phyloP scores from a whole-genome alignment of 2,888 invertebrate genomes.

The Acrocera orbiculus region DNA sequence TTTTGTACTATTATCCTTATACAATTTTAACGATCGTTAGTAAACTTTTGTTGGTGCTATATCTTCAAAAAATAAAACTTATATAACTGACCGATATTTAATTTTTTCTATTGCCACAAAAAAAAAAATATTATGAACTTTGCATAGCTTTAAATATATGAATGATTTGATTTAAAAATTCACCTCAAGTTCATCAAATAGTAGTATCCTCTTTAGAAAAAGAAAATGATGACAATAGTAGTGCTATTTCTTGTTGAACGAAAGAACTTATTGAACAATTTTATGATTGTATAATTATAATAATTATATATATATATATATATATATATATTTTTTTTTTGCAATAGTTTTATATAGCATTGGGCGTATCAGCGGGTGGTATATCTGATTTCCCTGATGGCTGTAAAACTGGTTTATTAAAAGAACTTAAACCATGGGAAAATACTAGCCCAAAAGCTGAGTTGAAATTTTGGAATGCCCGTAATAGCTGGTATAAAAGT shows the following conservation, averaged over 20 bases:
- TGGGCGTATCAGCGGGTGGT: slow-evolving; percentile 68
- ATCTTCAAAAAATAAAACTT: no score
- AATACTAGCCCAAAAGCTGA: slow-evolving; percentile 49
- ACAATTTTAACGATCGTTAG: no score
- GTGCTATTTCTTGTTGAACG: neutral
- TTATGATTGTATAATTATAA: neutral
- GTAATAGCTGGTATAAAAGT: slow-evolving; percentile 45
- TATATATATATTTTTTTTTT: slow-evolving; percentile 2
- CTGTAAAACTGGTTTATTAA: slow-evolving; percentile 11
- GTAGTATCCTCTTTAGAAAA: no score
- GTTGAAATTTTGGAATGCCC: slow-evolving; percentile 48
- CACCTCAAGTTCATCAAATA: no score
- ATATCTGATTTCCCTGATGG: slow-evolving; percentile 49
- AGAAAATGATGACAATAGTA: neutral
- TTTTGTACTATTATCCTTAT: no score
- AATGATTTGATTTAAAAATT: no score
- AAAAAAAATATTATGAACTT: no score
- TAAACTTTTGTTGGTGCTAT: no score
- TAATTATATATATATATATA: neutral
- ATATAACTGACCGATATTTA: no score
- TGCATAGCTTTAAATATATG: no score
- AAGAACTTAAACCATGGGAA: slow-evolving; percentile 49
- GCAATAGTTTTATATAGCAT: slow-evolving; percentile 52
- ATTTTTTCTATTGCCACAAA: no score
- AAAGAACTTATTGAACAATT: slow-evolving; percentile 3